Conservation (phyloP, 2,888 invertebrate genomes). For the Drosophila acutilabella region DNA sequence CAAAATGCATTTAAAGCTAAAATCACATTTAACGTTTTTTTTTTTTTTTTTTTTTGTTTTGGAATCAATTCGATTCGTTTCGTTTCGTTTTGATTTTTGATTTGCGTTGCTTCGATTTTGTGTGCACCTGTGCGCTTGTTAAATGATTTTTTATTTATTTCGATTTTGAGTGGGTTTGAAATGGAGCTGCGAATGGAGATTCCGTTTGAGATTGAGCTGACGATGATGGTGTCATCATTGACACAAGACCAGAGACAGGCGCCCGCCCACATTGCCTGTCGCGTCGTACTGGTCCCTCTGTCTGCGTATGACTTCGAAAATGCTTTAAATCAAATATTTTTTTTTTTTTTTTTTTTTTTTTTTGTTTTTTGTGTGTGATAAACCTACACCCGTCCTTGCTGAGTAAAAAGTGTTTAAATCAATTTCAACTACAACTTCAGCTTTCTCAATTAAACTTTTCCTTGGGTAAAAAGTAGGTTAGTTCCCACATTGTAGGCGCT, state of each 20-base stretch:
- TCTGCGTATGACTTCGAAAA: no score
- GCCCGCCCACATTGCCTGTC: constrained; percentile 33
- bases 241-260: constrained; percentile 42
- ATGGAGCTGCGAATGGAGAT: constrained; percentile 31
- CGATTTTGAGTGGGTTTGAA: constrained; percentile 40
- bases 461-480: constrained; percentile 14
- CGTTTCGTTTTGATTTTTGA: constrained; percentile 30
- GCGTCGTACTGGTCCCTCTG: neutral
- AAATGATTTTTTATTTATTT: constrained; percentile 23
- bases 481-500: constrained; percentile 9
- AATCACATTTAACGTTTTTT: constrained; percentile 54
- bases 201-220: constrained; percentile 8
- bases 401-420: constrained; percentile 7
- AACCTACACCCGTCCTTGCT: constrained; percentile 70
- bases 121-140: constrained; percentile 38
- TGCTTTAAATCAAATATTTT: constrained; percentile 28
- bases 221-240: constrained; percentile 68
- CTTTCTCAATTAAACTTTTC: constrained; percentile 38
- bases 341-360: neutral
- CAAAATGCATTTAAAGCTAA: constrained; percentile 69
- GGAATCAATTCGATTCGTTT: constrained; percentile 20
- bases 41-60: constrained; percentile 26
- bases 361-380: neutral
- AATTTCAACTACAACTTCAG: constrained; percentile 27
- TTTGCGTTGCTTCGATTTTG: constrained; percentile 43